Evolutionary conservation across 2,888 invertebrate genomes (phyloP).

Genomic region (Leptopterna dolabrata): DNA sequence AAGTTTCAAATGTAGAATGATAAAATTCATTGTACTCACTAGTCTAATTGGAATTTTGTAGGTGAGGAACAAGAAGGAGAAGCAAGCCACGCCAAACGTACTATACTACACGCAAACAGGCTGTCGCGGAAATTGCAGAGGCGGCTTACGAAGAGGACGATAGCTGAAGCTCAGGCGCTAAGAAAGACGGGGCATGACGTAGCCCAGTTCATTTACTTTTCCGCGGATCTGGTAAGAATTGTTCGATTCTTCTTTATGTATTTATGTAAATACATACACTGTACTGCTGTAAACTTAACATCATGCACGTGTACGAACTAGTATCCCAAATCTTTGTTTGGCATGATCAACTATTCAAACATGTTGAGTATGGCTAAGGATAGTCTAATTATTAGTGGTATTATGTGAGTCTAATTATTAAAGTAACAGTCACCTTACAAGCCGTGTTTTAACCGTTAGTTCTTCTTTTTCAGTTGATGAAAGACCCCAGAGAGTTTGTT

Average conservation of each 20-base stretch:
- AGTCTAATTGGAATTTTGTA: not conserved
- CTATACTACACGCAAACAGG: conserved; percentile 82
- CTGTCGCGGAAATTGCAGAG: conserved; percentile 82
- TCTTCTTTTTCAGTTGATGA: conserved; percentile 73
- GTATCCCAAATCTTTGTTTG: too few relatives aligned
- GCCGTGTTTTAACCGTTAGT: too few relatives aligned
- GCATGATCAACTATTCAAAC: too few relatives aligned
- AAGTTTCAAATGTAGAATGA: too few relatives aligned
- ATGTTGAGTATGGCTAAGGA: too few relatives aligned
- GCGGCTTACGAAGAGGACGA: conserved; percentile 80
- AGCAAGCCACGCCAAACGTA: conserved; percentile 76
- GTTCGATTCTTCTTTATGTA: not conserved
- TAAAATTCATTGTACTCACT: too few relatives aligned
- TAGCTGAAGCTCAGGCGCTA: conserved; percentile 83
- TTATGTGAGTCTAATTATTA: too few relatives aligned
- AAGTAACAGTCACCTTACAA: too few relatives aligned
- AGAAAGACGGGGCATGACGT: conserved; percentile 81
- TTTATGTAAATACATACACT: not conserved
- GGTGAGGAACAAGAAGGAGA: conserved; percentile 62
- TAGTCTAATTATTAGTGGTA: too few relatives aligned
- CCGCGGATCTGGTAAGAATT: conserved; percentile 78
- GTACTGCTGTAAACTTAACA: not conserved
- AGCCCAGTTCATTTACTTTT: conserved; percentile 80
- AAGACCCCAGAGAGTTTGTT: conserved; percentile 79
- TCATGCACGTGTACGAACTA: not conserved